A percentile compares a stretch with the other conserved stretches of the same genome.
Conservation (phyloP, 2,797 vertebrate genomes). For the Eurystomus glaucurus region DNA sequence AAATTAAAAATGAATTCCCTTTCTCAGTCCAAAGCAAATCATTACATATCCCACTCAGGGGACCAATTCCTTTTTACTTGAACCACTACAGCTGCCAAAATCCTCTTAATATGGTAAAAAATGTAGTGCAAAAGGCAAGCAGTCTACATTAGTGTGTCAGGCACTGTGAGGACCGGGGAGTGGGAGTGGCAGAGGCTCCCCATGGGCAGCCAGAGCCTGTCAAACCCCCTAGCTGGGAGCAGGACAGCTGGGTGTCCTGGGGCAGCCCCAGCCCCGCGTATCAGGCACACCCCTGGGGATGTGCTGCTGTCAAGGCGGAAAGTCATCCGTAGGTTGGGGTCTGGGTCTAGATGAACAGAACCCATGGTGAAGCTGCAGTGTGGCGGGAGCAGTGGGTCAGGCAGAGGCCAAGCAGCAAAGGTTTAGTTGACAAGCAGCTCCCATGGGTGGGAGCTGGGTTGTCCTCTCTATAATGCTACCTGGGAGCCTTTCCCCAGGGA, state of each 20-base stretch:
- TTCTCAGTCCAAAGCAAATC: slow-evolving; percentile 56
- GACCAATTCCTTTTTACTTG: slow-evolving; percentile 43
- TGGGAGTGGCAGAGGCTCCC: not conserved
- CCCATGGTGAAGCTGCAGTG: not conserved
- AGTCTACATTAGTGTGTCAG: not conserved
- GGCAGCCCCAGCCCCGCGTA: not conserved
- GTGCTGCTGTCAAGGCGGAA: not conserved
- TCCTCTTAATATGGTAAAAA: slow-evolving; percentile 48
- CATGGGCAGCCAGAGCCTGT: not conserved
- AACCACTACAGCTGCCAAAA: not conserved
- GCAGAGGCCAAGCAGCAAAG: not conserved
- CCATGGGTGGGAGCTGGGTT: accelerated
- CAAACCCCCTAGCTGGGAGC: accelerated
- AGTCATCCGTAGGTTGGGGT: accelerated
- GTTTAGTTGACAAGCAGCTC: not conserved
- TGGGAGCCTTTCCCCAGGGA: not conserved
- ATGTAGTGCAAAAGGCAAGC: not conserved
- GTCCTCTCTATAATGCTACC: accelerated
- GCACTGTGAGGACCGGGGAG: not conserved
- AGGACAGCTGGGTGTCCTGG: accelerated
- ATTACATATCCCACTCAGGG: slow-evolving; percentile 20
- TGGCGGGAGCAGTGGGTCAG: not conserved
- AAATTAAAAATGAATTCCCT: slow-evolving; percentile 48
- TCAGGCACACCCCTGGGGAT: accelerated
- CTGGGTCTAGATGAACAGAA: not conserved